Evolutionary conservation across 2,797 vertebrate genomes (phyloP).

Genomic region (Enteromius afrohamiltoni): DNA sequence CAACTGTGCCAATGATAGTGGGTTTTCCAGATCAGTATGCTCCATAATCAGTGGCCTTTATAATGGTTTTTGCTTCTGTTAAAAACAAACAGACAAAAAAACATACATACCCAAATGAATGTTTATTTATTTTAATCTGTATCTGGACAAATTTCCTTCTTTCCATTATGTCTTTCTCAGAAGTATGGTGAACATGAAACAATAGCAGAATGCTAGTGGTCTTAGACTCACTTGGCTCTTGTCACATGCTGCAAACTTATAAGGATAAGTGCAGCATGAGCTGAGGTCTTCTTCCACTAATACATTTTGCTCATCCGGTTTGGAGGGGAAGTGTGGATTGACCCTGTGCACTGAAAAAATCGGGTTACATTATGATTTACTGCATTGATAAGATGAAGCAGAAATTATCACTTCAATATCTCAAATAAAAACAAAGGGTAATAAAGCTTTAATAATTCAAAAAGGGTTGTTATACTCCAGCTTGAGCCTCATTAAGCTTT

Average conservation of each 20-base stretch:
- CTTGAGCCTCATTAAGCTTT: background rate
- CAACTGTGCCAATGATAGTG: background rate
- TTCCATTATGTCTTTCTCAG: background rate
- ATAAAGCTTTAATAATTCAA: background rate
- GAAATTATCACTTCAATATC: background rate
- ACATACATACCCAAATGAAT: constrained; percentile 20
- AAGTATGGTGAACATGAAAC: background rate
- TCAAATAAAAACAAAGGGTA: background rate
- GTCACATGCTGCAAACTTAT: constrained; percentile 43
- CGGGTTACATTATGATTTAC: constrained; percentile 25
- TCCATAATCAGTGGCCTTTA: background rate
- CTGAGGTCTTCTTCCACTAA: constrained; percentile 66
- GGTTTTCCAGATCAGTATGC: background rate
- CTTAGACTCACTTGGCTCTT: constrained; percentile 36
- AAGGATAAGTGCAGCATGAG: constrained; percentile 61
- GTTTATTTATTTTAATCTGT: background rate
- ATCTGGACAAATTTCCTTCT: background rate
- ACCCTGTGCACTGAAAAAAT: constrained; percentile 62
- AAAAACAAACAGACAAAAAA: background rate
- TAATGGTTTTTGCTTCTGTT: background rate
- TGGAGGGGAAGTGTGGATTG: constrained; percentile 61
- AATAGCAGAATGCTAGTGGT: background rate
- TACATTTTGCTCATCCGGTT: constrained; percentile 59
- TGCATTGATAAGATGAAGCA: background rate
- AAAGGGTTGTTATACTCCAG: background rate